Percentiles rank a stretch among this genome's conserved stretches.
These are phyloP conservation scores for Pelecanoides urinatrix DNA, from an alignment of 2,113 vertebrate species.

Conservation along the genomic window DNA sequence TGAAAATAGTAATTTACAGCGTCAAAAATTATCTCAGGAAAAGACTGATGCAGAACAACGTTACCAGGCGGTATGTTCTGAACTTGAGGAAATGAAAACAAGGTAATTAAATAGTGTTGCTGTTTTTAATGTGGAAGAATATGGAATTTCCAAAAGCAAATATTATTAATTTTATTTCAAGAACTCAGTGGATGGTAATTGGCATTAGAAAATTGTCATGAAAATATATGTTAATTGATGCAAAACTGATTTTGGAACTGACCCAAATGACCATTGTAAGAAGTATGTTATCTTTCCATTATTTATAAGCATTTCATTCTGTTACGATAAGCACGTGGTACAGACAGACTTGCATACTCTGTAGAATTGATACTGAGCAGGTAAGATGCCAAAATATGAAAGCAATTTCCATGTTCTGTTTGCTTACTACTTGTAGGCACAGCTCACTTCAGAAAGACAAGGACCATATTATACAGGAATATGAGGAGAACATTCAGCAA, in stretches of 20 bases:
- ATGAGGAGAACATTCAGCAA: constrained; percentile 75
- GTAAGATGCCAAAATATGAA: background rate
- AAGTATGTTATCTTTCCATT: background rate
- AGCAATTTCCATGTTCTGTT: background rate
- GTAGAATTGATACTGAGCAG: background rate
- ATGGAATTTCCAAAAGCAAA: background rate
- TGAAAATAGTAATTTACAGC: constrained; percentile 81
- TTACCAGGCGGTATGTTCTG: constrained; percentile 71
- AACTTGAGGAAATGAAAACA: constrained; percentile 84
- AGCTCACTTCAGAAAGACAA: constrained; percentile 81
- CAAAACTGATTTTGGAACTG: background rate
- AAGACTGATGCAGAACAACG: constrained; percentile 84
- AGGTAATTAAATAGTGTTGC: constrained; percentile 70
- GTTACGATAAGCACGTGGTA: background rate
- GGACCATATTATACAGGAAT: constrained; percentile 70
- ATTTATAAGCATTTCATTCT: background rate
- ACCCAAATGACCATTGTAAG: background rate
- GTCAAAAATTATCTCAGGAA: constrained; percentile 85
- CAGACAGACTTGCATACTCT: background rate
- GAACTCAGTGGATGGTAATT: background rate
- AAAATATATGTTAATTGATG: background rate
- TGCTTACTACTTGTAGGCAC: constrained; percentile 68
- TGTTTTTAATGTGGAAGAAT: background rate
- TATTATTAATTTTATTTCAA: background rate
- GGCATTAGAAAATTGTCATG: background rate